These are phyloP conservation scores for Gobius niger DNA, from an alignment of 2,113 vertebrate genomes.

Conservation along the genomic window DNA sequence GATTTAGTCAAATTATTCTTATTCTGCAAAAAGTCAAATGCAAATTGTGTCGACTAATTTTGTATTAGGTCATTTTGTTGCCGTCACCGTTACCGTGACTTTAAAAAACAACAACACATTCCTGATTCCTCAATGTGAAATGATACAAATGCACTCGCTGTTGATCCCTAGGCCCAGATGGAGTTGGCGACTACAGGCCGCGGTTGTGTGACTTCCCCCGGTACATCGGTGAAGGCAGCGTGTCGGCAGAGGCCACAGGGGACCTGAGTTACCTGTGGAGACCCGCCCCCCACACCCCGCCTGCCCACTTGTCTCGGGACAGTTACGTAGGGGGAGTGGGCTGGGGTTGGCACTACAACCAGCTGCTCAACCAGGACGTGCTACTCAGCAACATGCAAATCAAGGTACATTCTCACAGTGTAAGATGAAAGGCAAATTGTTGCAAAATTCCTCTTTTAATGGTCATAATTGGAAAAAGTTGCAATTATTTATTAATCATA, in stretches of 20 bases:
- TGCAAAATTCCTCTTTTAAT: no score
- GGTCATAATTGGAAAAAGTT: no score
- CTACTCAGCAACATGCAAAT: conserved; percentile 70
- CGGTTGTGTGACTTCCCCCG: conserved; percentile 57
- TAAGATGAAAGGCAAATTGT: no score
- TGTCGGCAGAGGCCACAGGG: conserved; percentile 63
- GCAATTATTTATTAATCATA: no score
- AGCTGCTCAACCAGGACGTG: conserved; percentile 60
- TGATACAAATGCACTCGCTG: no score
- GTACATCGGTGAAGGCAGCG: conserved; percentile 60
- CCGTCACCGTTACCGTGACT: no score
- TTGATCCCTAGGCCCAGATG: conserved; percentile 74
- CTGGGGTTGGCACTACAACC: conserved; percentile 73
- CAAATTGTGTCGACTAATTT: no score
- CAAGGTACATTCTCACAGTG: conserved; percentile 60
- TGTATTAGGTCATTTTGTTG: no score
- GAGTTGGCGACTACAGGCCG: conserved; percentile 69
- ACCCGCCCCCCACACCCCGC: conserved; percentile 23
- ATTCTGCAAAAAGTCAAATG: no score
- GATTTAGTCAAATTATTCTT: no score
- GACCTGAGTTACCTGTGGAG: conserved; percentile 72
- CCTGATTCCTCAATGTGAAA: no score
- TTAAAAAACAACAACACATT: no score
- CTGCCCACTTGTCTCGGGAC: conserved; percentile 36
- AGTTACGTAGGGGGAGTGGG: conserved; percentile 68